These are phyloP conservation scores for Dryobotodes eremita DNA, from an alignment of 2,888 invertebrate genomes.

Conservation along the genomic window DNA sequence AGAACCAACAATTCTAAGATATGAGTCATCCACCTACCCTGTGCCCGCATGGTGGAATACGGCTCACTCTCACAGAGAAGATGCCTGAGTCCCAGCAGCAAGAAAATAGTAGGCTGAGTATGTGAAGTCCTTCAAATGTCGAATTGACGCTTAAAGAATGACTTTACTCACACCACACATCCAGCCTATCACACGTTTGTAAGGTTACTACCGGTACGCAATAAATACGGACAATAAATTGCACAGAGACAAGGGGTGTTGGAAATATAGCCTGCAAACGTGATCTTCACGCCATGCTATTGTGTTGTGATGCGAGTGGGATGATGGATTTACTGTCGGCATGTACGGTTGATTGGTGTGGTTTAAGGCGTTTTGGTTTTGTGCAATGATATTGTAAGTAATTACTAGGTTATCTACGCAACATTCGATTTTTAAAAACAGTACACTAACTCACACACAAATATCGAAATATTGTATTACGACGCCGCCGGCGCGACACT, in stretches of 20 bases:
- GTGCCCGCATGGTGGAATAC: neutral
- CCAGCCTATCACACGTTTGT: constrained; percentile 21
- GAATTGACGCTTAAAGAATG: neutral
- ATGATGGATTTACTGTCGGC: neutral
- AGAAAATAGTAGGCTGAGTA: neutral
- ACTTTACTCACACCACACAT: neutral
- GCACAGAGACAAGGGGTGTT: constrained; percentile 24
- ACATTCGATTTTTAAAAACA: neutral
- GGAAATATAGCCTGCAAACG: constrained; percentile 35
- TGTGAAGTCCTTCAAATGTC: neutral
- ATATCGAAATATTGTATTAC: neutral
- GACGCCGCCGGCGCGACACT: neutral
- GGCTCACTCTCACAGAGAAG: neutral
- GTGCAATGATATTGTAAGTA: neutral
- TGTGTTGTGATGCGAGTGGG: neutral
- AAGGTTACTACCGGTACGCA: constrained; percentile 25
- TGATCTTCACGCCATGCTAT: constrained; percentile 31
- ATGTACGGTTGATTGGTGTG: no score
- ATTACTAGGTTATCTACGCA: neutral
- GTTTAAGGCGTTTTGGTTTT: no score
- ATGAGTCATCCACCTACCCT: neutral
- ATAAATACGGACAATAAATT: constrained; percentile 50
- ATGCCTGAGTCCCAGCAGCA: neutral
- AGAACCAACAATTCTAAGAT: neutral
- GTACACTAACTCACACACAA: neutral